Percentiles rank a stretch among this genome's conserved stretches.
These are phyloP conservation scores for Enteromius trimaculatus DNA, from an alignment of 2,797 vertebrate genomes.

Conservation along the genomic window DNA sequence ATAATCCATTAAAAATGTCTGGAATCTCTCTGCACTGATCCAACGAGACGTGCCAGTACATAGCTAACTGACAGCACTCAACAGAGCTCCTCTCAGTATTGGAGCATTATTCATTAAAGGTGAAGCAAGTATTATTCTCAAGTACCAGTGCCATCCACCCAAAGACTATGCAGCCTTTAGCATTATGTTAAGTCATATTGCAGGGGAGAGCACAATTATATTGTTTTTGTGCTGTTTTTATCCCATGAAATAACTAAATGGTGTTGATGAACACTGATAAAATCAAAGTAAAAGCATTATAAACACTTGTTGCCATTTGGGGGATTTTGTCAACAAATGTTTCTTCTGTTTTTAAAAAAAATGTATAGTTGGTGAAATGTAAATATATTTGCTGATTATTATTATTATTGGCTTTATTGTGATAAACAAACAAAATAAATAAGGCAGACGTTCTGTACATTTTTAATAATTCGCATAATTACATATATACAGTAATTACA, in stretches of 20 bases:
- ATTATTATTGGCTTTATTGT: neutral
- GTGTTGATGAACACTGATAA: neutral
- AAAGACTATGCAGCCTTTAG: neutral
- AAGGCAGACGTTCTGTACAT: neutral
- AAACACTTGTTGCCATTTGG: no score
- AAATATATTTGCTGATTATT: neutral
- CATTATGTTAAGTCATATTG: neutral
- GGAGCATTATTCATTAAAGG: constrained; percentile 2
- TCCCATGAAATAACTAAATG: neutral
- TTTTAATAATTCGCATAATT: no score
- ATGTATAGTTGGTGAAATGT: neutral
- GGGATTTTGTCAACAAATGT: neutral
- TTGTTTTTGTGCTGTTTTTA: neutral
- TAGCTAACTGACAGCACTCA: constrained; percentile 18
- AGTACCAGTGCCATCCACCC: neutral
- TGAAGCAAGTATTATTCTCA: constrained; percentile 5
- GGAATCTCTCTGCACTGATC: constrained; percentile 38
- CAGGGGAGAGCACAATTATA: no score
- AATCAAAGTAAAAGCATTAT: neutral
- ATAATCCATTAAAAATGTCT: constrained; percentile 76
- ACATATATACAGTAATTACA: no score
- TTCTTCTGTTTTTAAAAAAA: no score
- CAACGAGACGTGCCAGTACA: constrained; percentile 11
- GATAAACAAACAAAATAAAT: neutral
- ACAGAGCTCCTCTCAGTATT: neutral